Base-by-base conservation (phyloP, 2,113 vertebrate species). In the Canis aureus region DNA sequence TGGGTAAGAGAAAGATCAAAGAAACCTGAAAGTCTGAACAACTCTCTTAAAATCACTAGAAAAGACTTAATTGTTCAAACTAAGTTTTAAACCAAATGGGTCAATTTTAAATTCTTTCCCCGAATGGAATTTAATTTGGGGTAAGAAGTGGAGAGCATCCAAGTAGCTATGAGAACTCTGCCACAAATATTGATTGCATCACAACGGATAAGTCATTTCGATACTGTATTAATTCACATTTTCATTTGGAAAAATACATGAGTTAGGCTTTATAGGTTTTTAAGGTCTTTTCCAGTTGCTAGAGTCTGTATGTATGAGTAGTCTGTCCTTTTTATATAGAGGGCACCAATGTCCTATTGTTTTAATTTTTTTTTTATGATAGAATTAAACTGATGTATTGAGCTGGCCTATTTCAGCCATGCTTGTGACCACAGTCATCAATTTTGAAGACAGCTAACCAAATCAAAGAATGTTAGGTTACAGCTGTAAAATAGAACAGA, bases 361-460 rank as follows among this genome's bases (percentile, higher is more conserved):
- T 94, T 95, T 83, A 78, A 57, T 96, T 92, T 91, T 66, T 88
- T 43, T 78, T 73, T 86, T 79, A 83, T 88, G 38, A 76, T 73
- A 38, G 53, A 90, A 96, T 97, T 88, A 95, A 88, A 93, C 53
- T 84, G 53, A 93, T 92, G 10, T 60, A 73, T 84, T 7, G 11
- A 80, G 16, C 32, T 64, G 53, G 43, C 25, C 57, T 84, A 51
- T 80, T 87, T 60, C 89, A 92, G 55, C 29, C 76, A 51, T 35
- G 2, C 25, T 92, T 86, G n/a, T 49, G 59, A 94, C 16, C 43
- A 92, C 22, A 74, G 53, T 22, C 64, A 90, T 96, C 38, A 62
- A 15, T 91, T 92, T 71, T 95, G 38, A 95, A 92, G 91, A 69
- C n/a, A 95, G 88, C 74, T 67, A 60, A 81, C 69, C 43, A 84